Conservation (phyloP, 2,888 invertebrate species). For the Eristalis tenax region DNA sequence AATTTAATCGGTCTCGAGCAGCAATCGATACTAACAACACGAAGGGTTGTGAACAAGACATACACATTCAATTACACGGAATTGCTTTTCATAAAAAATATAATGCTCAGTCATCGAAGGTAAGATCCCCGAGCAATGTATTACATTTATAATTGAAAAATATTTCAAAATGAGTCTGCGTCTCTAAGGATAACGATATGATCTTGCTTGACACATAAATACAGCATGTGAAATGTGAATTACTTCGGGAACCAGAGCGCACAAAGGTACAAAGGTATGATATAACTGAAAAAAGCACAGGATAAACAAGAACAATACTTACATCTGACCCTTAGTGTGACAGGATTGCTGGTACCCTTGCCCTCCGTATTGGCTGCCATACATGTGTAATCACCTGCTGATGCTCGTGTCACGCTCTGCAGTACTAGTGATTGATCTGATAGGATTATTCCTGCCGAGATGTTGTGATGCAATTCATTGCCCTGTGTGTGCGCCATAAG, state of each 20-base stretch:
- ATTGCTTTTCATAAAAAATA: conserved; percentile 39
- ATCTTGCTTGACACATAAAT: conserved; percentile 40
- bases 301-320: conserved; percentile 80
- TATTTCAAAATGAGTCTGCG: conserved; percentile 25
- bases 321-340: conserved; percentile 87
- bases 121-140: neutral
- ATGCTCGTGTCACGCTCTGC: conserved; percentile 90
- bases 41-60: too few relatives aligned
- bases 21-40: conserved; percentile 6
- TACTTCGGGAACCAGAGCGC: neutral
- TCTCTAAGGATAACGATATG: conserved; percentile 24
- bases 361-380: conserved; percentile 93
- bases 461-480: conserved; percentile 91
- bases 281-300: neutral
- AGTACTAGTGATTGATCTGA: conserved; percentile 93
- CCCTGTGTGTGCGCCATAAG: conserved; percentile 82
- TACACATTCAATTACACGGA: neutral
- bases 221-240: conserved; percentile 50
- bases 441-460: conserved; percentile 90
- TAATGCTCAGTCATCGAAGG: conserved; percentile 45
- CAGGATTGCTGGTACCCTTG: conserved; percentile 88
- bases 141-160: conserved; percentile 53
- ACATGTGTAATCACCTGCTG: conserved; percentile 94
- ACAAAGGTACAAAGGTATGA: conserved; percentile 1
- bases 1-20: conserved; percentile 27